phyloP scores from a whole-genome alignment of 2,113 vertebrate species.

The Synchiropus splendidus region DNA sequence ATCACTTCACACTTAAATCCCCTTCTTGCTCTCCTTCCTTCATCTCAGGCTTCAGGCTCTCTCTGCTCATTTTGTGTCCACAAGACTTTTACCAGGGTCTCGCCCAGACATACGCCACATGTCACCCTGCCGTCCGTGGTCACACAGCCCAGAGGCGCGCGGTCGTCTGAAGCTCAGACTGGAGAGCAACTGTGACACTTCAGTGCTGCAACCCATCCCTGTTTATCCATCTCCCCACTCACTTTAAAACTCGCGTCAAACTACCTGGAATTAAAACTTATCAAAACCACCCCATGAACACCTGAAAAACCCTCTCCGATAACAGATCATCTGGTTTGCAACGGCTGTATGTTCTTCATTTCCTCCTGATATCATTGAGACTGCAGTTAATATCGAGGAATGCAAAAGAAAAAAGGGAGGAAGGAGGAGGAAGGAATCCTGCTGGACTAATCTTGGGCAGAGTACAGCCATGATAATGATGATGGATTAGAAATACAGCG shows the following conservation, averaged over 20 bases:
- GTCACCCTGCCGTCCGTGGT: conserved; percentile 42
- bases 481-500: conserved; percentile 66
- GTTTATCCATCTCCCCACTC: background rate
- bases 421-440: conserved; percentile 15
- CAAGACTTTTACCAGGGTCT: conserved; percentile 59
- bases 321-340: conserved; percentile 1
- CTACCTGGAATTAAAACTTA: conserved; percentile 1
- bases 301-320: too few relatives aligned
- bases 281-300: too few relatives aligned
- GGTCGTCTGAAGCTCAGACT: conserved; percentile 37
- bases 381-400: conserved; percentile 43
- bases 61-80: conserved; percentile 56
- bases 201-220: conserved; percentile 12
- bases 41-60: conserved; percentile 36
- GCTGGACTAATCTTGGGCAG: conserved; percentile 59
- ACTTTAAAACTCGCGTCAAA: background rate
- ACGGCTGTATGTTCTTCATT: conserved; percentile 11
- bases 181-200: conserved; percentile 35
- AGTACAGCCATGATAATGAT: conserved; percentile 65
- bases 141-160: conserved; percentile 37
- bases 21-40: conserved; percentile 11
- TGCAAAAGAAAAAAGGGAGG: conserved; percentile 33
- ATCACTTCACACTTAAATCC: conserved; percentile 55
- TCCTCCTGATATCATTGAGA: background rate
- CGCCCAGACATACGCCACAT: conserved; percentile 62